These are phyloP conservation scores for Lasioglossum marginatum DNA, from an alignment of 2,888 invertebrate species.

Conservation along the genomic window DNA sequence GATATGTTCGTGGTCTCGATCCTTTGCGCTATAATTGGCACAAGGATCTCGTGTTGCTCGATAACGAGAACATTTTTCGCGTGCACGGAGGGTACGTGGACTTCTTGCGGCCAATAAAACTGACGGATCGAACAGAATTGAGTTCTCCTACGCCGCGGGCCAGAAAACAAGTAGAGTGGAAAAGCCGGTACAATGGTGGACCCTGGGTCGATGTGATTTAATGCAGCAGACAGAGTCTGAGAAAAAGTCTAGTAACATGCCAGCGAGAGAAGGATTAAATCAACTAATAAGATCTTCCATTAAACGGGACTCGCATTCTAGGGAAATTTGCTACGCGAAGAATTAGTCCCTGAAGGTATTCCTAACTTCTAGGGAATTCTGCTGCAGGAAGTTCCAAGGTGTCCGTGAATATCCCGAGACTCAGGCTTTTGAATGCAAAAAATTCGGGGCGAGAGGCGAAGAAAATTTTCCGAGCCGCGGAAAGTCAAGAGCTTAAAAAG, in stretches of 20 bases:
- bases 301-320: not conserved
- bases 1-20: not conserved
- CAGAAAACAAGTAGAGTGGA: slow-evolving; percentile 59
- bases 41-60: not conserved
- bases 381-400: not conserved
- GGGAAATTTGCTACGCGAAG: not conserved
- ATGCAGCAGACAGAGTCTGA: slow-evolving; percentile 22
- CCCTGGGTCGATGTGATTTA: slow-evolving; percentile 45
- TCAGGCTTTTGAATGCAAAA: not conserved
- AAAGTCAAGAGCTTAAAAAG: slow-evolving; percentile 17
- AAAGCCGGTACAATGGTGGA: slow-evolving; percentile 34
- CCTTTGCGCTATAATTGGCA: slow-evolving; percentile 13
- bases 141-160: slow-evolving; percentile 46
- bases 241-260: not conserved
- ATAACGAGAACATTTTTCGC: slow-evolving; percentile 17
- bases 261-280: not conserved
- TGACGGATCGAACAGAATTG: slow-evolving; percentile 62
- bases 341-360: not conserved
- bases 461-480: not conserved
- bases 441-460: not conserved
- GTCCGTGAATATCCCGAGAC: not conserved
- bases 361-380: not conserved
- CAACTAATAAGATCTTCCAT: not conserved
- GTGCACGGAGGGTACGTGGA: not conserved
- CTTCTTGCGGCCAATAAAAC: slow-evolving; percentile 44